phyloP scores from a whole-genome alignment of 2,888 invertebrate genomes.

The Saturnia japonica region DNA sequence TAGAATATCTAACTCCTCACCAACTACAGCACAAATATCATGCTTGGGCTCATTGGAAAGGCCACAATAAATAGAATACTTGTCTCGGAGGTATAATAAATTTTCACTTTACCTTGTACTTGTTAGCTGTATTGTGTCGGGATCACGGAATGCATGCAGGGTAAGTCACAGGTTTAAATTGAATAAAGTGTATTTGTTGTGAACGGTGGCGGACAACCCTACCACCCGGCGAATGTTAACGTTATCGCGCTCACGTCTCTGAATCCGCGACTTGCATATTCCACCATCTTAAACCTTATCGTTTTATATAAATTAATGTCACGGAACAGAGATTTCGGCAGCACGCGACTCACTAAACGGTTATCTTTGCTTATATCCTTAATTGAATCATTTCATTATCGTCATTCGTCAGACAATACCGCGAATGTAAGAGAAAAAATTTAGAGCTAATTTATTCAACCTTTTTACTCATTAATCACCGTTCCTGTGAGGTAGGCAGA shows the following conservation, averaged over 20 bases:
- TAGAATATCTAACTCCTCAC: no score
- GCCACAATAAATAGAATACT: no score
- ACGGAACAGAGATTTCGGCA: conserved; percentile 55
- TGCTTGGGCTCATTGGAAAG: no score
- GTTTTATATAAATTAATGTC: conserved; percentile 77
- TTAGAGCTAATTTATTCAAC: no score
- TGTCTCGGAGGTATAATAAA: no score
- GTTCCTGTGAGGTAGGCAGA: no score
- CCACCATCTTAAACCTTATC: conserved; percentile 75
- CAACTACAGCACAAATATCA: no score
- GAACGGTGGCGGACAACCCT: conserved; percentile 41
- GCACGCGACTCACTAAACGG: conserved; percentile 9
- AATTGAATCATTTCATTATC: conserved; percentile 11
- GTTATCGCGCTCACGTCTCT: conserved; percentile 73
- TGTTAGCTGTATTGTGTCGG: no score
- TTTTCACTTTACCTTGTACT: no score
- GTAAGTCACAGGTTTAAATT: no score
- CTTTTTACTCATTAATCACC: no score
- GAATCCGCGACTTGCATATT: conserved; percentile 76
- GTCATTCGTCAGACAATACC: background rate
- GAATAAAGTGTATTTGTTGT: background rate
- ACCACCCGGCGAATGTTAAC: conserved; percentile 34
- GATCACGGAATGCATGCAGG: no score
- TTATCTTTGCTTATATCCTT: conserved; percentile 15
- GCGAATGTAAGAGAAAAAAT: background rate